A percentile compares a stretch with the other conserved stretches of the same genome.
Conservation (phyloP, 2,797 vertebrate genomes). For the Periparus ater region DNA sequence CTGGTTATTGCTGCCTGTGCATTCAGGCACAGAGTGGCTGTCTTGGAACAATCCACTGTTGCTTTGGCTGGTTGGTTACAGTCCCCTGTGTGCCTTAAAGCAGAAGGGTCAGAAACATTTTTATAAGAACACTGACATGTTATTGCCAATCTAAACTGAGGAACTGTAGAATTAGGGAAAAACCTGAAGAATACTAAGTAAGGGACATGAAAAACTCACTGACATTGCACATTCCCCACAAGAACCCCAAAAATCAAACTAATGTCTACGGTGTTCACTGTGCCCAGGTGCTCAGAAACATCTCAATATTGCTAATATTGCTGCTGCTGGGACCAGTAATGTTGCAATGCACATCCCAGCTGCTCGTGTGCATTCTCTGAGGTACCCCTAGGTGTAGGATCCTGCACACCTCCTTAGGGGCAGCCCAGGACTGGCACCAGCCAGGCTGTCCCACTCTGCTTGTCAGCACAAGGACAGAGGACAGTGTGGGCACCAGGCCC, state of each 20-base stretch:
- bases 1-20: not conserved
- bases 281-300: fast-evolving
- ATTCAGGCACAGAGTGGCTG: not conserved
- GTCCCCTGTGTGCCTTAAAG: not conserved
- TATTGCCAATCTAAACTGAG: not conserved
- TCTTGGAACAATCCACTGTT: not conserved
- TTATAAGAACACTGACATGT: not conserved
- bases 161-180: not conserved
- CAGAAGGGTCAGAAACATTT: not conserved
- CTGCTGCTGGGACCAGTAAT: not conserved
- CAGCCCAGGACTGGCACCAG: not conserved
- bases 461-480: not conserved
- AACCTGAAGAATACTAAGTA: not conserved
- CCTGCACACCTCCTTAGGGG: not conserved
- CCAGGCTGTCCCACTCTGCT: not conserved
- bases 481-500: not conserved
- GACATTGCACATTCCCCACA: not conserved
- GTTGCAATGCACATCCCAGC: not conserved
- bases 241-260: not conserved
- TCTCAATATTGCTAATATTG: not conserved
- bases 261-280: fast-evolving
- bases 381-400: not conserved
- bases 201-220: not conserved
- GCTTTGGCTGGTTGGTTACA: not conserved
- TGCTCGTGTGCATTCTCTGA: not conserved